Percentiles rank a stretch among this genome's conserved stretches.
These are phyloP conservation scores for Fundulus diaphanus DNA, from an alignment of 2,797 vertebrate species.

Conservation along the genomic window DNA sequence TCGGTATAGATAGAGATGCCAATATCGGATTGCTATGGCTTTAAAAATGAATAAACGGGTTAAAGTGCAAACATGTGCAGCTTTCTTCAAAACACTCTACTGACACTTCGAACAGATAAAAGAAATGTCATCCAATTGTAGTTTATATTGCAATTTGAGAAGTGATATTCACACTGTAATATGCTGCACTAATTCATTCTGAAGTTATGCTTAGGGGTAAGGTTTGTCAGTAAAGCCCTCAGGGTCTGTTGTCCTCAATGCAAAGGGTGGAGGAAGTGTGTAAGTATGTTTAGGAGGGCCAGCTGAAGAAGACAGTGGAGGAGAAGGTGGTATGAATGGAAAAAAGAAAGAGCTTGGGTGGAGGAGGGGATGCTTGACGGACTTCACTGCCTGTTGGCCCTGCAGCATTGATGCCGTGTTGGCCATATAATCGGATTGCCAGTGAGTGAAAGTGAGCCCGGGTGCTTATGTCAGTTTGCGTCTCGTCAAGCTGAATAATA, in stretches of 20 bases:
- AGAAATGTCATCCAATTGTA: not conserved
- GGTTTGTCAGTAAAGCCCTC: constrained; percentile 13
- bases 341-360: constrained; percentile 82
- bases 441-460: constrained; percentile 90
- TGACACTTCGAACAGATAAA: not conserved
- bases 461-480: constrained; percentile 97
- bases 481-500: constrained; percentile 93
- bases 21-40: constrained; percentile 50
- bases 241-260: constrained; percentile 57
- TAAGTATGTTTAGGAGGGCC: constrained; percentile 66
- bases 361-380: constrained; percentile 86
- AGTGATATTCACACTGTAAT: too few species aligned
- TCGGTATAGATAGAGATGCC: constrained; percentile 70
- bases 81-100: constrained; percentile 67
- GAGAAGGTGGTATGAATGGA: constrained; percentile 86
- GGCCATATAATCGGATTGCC: constrained; percentile 96
- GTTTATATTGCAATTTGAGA: too few species aligned
- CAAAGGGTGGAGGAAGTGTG: constrained; percentile 46
- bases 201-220: not conserved
- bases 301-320: constrained; percentile 71
- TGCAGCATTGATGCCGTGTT: constrained; percentile 89
- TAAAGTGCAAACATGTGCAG: constrained; percentile 79
- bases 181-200: not conserved
- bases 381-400: constrained; percentile 88
- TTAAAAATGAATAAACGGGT: constrained; percentile 38